Evolutionary conservation across 2,888 invertebrate species (phyloP), one percentile per base, ranked within the genome.

Genomic region (Caprella mutica): DNA sequence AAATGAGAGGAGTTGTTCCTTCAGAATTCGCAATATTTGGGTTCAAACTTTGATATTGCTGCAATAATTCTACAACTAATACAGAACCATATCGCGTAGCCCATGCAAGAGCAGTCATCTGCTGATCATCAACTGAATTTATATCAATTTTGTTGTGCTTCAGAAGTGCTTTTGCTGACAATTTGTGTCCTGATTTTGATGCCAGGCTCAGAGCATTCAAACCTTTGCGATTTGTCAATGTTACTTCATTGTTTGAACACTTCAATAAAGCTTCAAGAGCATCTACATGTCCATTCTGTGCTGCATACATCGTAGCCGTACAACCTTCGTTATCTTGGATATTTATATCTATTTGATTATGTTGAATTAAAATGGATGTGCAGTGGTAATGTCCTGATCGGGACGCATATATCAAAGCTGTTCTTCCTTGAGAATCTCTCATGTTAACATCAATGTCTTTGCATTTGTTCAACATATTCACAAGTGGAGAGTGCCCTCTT

Each of bases 91-190:
- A 46, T 27, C 40, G 55, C 1, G 60, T 44, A 14, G 64, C 46
- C 64, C 64, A 64, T 2, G 56, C 53, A 17, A 64, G 40, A 6
- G 64, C 55, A 5, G 64, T 64, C 57, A 64, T 48, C 23, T 58
- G 52, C 2, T 48, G 39, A 8, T 51, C 58, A 19, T 64, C 64
- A 9, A 14, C 42, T 42, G 60, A 60, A 39, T 64, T 64, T 17
- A 64, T 64, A 24, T 64, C 58, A 19, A 60, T 55, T 9, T 60
- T 58, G 5, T 55, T 55, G 21, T 64, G 58, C n/a, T 53, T 48
- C 19, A 64, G 27, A 2, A 64, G 50, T 14, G 43, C 43, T 46
- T 64, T 40, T 5, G 60, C 58, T 2, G 52, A 26, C 5, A 50
- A 35, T 30, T 52, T 51, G 14, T 64, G 64, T 19, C 64, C 60